phyloP scores from a whole-genome alignment of 2,113 vertebrate species.

The Phylloscopus trochiloides region DNA sequence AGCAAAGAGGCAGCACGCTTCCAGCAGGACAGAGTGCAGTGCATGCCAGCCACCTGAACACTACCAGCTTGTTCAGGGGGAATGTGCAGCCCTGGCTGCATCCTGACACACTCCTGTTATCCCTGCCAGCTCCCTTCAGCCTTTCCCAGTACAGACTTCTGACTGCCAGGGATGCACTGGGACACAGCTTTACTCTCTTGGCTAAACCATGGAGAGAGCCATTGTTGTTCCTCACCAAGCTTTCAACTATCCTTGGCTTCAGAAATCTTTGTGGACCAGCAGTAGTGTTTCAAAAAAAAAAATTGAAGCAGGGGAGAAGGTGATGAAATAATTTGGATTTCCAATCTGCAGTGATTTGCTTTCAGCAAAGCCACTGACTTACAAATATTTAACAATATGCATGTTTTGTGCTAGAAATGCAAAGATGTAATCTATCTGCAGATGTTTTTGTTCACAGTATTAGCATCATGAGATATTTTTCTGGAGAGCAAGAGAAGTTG shows the following conservation, averaged over 20 bases:
- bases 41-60: neutral
- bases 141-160: neutral
- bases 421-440: neutral
- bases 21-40: neutral
- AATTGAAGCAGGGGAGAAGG: neutral
- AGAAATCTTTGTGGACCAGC: neutral
- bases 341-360: neutral
- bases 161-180: fast-evolving
- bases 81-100: neutral
- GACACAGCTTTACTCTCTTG: neutral
- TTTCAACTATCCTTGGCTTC: neutral
- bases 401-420: neutral
- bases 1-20: neutral
- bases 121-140: neutral
- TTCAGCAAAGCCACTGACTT: neutral
- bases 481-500: neutral
- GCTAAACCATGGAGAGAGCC: neutral
- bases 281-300: neutral
- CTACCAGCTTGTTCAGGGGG: neutral
- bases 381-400: neutral
- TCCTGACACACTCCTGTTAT: fast-evolving
- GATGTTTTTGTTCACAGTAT: neutral
- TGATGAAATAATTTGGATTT: neutral
- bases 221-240: neutral
- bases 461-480: neutral